A percentile compares a stretch with the other conserved stretches of the same genome.
These are phyloP conservation scores for Lagocephalus sceleratus DNA, from an alignment of 2,797 vertebrate species.

Conservation along the genomic window DNA sequence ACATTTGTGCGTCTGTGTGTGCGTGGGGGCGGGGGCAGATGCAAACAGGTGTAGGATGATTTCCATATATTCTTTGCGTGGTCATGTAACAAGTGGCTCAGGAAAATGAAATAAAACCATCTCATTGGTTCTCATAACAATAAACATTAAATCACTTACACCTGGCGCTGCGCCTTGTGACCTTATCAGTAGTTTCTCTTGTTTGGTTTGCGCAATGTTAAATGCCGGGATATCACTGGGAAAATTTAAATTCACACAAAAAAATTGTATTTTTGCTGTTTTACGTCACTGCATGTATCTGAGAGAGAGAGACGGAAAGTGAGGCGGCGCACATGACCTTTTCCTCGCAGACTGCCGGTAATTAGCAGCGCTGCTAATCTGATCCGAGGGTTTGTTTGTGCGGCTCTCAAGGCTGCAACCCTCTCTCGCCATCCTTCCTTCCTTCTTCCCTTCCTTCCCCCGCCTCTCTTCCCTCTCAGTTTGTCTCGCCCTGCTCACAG, in stretches of 20 bases:
- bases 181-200: no score
- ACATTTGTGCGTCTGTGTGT: constrained; percentile 7
- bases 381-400: constrained; percentile 24
- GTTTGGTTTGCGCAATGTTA: no score
- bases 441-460: not conserved
- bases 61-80: not conserved
- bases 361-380: constrained; percentile 38
- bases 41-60: not conserved
- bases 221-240: no score
- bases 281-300: not conserved
- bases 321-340: not conserved
- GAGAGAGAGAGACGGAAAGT: not conserved
- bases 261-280: no score
- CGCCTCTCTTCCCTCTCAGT: constrained; percentile 10
- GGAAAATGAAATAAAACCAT: no score
- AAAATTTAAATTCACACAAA: no score
- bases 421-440: constrained; percentile 9
- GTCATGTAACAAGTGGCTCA: not conserved
- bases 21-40: constrained; percentile 10
- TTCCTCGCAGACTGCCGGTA: constrained; percentile 25
- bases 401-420: constrained; percentile 23
- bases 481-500: constrained; percentile 54
- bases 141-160: not conserved
- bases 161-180: not conserved
- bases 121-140: not conserved